Conservation (phyloP, 2,113 vertebrate species). For the Mesitornis unicolor region DNA sequence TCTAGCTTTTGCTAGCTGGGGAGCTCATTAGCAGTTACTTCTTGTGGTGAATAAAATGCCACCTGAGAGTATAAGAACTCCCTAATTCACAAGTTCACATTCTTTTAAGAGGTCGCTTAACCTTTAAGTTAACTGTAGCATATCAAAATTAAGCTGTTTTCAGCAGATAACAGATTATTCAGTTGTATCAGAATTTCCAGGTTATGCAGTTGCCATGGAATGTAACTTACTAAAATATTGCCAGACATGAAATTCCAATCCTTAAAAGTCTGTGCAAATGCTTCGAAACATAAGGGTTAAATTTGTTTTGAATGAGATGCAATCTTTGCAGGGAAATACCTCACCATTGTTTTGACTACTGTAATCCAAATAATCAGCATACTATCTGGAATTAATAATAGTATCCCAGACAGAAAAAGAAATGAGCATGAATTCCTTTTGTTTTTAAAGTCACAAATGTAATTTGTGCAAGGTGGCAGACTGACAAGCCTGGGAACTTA, state of each 20-base stretch:
- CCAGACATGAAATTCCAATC: neutral
- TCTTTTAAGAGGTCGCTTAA: conserved; percentile 71
- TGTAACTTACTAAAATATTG: conserved; percentile 18
- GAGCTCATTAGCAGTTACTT: conserved; percentile 67
- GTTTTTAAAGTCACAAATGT: conserved; percentile 35
- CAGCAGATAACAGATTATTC: conserved; percentile 41
- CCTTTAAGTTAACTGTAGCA: conserved; percentile 60
- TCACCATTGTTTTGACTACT: conserved; percentile 65
- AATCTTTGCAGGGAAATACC: conserved; percentile 47
- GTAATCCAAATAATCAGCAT: conserved; percentile 46
- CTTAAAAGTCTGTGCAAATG: neutral
- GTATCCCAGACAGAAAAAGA: conserved; percentile 31
- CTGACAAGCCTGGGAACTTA: conserved; percentile 9
- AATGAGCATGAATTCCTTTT: conserved; percentile 20
- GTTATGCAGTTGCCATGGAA: conserved; percentile 29
- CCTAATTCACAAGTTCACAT: conserved; percentile 62
- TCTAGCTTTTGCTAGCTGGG: conserved; percentile 50
- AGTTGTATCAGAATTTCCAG: conserved; percentile 40
- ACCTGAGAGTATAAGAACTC: conserved; percentile 47
- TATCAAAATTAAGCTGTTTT: conserved; percentile 65
- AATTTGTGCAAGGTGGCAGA: conserved; percentile 24
- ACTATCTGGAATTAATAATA: conserved; percentile 62
- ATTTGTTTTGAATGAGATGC: conserved; percentile 44
- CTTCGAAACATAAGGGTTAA: conserved; percentile 28
- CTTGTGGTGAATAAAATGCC: conserved; percentile 65